A percentile compares a stretch with the other conserved stretches of the same genome.
Evolutionary conservation across 2,888 invertebrate species (phyloP).

Genomic region (Endotricha flammealis): DNA sequence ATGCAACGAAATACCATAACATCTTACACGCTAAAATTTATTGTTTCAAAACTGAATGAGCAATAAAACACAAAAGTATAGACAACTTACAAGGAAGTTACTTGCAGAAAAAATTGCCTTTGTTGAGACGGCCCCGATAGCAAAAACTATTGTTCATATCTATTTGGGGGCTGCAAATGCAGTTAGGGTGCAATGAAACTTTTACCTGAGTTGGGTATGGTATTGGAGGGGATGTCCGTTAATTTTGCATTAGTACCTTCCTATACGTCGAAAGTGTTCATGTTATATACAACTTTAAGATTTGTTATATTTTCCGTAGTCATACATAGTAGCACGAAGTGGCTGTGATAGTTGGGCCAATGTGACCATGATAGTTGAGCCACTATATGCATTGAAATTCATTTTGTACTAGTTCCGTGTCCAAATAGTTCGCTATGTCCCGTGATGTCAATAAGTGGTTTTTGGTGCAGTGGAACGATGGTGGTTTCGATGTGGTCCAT

Average conservation of each 20-base stretch:
- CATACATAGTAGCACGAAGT: no score
- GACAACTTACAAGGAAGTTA: conserved; percentile 40
- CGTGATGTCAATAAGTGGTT: conserved; percentile 46
- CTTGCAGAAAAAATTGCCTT: conserved; percentile 63
- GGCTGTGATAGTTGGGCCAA: no score
- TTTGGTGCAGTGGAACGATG: conserved; percentile 47
- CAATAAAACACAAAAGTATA: conserved; percentile 31
- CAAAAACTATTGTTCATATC: conserved; percentile 63
- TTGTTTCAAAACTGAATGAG: conserved; percentile 18
- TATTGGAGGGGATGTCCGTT: conserved; percentile 11
- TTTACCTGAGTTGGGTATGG: conserved; percentile 54
- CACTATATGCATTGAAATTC: no score
- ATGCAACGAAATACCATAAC: conserved; percentile 8
- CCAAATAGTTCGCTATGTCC: no score
- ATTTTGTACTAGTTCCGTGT: no score
- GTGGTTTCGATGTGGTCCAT: conserved; percentile 35
- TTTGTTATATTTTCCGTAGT: no score
- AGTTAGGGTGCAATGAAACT: conserved; percentile 66
- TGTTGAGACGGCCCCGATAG: conserved; percentile 56
- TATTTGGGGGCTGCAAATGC: conserved; percentile 55
- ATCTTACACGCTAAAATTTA: conserved; percentile 30
- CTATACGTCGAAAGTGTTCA: no score
- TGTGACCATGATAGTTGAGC: no score
- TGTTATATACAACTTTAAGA: no score
- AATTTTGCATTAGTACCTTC: no score